Base-by-base conservation (phyloP, 1,140 invertebrate species). In the Onthophagus taurus region DNA sequence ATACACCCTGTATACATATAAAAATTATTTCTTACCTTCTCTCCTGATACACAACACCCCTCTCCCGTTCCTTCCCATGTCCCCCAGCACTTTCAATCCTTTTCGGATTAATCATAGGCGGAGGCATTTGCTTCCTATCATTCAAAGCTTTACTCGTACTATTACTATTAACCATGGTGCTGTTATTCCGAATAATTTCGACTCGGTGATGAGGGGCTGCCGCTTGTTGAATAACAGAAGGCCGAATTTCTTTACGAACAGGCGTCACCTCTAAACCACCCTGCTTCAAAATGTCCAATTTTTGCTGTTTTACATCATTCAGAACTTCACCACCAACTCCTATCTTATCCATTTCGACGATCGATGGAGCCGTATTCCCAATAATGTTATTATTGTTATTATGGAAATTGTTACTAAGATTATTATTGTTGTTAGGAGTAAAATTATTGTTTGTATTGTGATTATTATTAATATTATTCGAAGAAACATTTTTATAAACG, bases 251-350 rank as follows among this genome's bases (percentile, higher is more conserved):
- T 52, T 60, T 55, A 65, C 64, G 46, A 16, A 36, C 18, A 31
- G 44, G 44, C 0, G 80, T 83, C 0, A 83, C 80, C 54, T 85
- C 80, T 4, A 83, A 64, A 0, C 81, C 81, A 3, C 80, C 74
- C 42, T 83, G 76, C 37, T 81, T 77, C 14, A 85, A 64, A 17
- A 83, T 82, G 39, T 85, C 82, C 5, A 84, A 62, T 53, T 83
- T 83, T 36, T 78, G 72, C 53, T 79, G 81, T 53, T 82, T 83
- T n/a, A n/a, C n/a, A n/a, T n/a, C n/a, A n/a, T n/a, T n/a, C n/a
- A n/a, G n/a, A n/a, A n/a, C n/a, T n/a, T n/a, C n/a, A n/a, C n/a
- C n/a, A n/a, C n/a, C n/a, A 5, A 78, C 68, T 29, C 29, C 38
- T 11, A 21, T 37, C 24, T 21, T 37, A 37, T 21, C 35, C 0